Conservation (phyloP, 2,113 vertebrate species). For the Ceyx cyanopectus region DNA sequence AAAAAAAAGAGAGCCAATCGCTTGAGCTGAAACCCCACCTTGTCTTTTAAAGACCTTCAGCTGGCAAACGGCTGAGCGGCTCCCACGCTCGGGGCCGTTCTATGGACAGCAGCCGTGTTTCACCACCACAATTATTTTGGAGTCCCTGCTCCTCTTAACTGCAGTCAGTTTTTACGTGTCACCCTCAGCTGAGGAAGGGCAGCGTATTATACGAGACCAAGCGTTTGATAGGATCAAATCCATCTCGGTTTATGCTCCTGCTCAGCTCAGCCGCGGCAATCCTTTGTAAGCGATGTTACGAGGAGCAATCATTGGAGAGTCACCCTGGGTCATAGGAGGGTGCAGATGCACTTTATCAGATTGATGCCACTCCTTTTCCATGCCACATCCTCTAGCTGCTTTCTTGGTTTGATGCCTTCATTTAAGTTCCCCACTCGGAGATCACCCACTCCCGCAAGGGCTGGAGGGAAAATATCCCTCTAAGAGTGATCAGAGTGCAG, state of each 20-base stretch:
- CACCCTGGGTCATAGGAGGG: background rate
- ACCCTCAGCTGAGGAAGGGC: background rate
- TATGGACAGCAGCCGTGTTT: fast-evolving
- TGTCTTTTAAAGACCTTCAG: conserved; percentile 5
- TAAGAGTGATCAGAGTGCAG: background rate
- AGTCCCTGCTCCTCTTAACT: background rate
- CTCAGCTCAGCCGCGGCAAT: background rate
- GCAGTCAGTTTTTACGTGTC: background rate
- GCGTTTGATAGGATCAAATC: background rate
- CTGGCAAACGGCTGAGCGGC: background rate
- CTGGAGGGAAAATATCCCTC: background rate
- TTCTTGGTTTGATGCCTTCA: conserved; percentile 12
- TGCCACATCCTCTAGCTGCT: background rate
- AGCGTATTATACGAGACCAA: background rate
- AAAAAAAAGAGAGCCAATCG: background rate
- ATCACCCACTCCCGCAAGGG: background rate
- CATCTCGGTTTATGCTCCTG: background rate
- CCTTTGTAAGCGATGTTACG: background rate
- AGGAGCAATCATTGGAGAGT: background rate
- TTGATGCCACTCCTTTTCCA: background rate
- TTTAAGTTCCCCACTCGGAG: background rate
- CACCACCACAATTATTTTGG: background rate
- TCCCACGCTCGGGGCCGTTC: background rate
- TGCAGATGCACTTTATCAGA: background rate
- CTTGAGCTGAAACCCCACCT: background rate